Percentiles rank a stretch among this genome's conserved stretches.
Conservation (phyloP, 1,140 invertebrate genomes). For the Meloidogyne floridensis region DNA sequence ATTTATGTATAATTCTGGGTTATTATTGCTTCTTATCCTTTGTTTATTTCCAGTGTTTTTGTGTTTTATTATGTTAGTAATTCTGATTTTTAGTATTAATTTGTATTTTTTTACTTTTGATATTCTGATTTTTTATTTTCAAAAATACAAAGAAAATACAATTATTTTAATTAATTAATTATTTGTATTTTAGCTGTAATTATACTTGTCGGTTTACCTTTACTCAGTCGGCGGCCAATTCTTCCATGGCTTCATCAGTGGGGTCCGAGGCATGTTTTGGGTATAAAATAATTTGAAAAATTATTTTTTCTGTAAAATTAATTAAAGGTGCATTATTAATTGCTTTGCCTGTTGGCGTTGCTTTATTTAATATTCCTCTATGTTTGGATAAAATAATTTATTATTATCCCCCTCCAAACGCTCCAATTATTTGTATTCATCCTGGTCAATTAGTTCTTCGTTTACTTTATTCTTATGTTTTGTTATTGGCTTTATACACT, state of each 20-base stretch:
- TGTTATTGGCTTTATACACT: slow-evolving; percentile 58
- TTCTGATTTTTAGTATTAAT: not conserved
- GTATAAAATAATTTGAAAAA: slow-evolving; percentile 66
- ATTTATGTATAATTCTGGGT: too few relatives aligned
- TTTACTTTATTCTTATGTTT: slow-evolving; percentile 57
- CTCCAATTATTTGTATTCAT: slow-evolving; percentile 38
- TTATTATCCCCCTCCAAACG: not conserved
- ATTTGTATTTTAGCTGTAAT: slow-evolving; percentile 32
- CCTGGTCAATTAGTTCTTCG: slow-evolving; percentile 37
- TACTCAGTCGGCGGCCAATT: slow-evolving; percentile 46
- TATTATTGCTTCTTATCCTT: too few relatives aligned
- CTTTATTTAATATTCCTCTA: slow-evolving; percentile 74
- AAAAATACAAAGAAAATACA: not conserved
- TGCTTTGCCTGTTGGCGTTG: slow-evolving; percentile 79
- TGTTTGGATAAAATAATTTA: slow-evolving; percentile 16
- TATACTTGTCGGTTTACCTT: slow-evolving; percentile 57
- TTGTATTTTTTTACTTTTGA: not conserved
- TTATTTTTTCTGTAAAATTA: not conserved
- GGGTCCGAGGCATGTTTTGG: slow-evolving; percentile 84
- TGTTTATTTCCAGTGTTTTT: too few relatives aligned
- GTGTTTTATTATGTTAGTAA: too few relatives aligned
- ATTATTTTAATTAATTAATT: not conserved
- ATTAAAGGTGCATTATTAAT: slow-evolving; percentile 73
- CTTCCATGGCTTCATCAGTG: slow-evolving; percentile 71
- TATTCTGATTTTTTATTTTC: slow-evolving; percentile 13